These are phyloP conservation scores for Machaerirhynchus nigripectus DNA, from an alignment of 2,113 vertebrate species.

Conservation along the genomic window DNA sequence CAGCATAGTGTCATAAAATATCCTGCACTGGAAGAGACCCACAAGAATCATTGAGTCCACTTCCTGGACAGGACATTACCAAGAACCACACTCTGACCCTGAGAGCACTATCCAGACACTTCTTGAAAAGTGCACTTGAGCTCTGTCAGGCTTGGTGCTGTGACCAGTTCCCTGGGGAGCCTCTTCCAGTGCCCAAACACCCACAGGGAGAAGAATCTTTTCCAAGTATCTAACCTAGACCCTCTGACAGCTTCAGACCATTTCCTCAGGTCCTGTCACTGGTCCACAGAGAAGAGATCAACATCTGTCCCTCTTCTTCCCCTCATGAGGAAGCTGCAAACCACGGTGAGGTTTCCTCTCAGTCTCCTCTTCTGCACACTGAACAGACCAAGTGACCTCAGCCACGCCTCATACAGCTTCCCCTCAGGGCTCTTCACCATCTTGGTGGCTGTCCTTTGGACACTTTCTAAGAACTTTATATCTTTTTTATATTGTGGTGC, in stretches of 20 bases:
- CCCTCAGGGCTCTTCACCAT: background rate
- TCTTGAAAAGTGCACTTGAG: background rate
- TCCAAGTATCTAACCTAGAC: no score
- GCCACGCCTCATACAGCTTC: fast-evolving
- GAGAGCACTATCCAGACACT: background rate
- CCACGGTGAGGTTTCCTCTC: fast-evolving
- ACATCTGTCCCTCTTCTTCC: background rate
- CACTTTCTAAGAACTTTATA: background rate
- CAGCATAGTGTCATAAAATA: background rate
- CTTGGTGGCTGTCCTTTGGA: background rate
- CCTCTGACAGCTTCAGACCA: background rate
- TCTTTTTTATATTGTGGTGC: background rate
- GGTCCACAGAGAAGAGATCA: background rate
- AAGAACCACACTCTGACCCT: background rate
- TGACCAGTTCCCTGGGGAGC: background rate
- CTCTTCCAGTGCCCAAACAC: background rate
- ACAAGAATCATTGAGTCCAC: background rate
- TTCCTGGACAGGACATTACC: background rate
- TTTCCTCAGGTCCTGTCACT: background rate
- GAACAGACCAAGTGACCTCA: background rate
- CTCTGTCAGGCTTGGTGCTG: background rate
- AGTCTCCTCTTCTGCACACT: background rate
- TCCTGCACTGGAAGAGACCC: background rate
- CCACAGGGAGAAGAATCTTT: background rate
- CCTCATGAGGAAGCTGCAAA: background rate